Conservation (phyloP, 2,888 invertebrate genomes). For the Patella ulyssiponensis region DNA sequence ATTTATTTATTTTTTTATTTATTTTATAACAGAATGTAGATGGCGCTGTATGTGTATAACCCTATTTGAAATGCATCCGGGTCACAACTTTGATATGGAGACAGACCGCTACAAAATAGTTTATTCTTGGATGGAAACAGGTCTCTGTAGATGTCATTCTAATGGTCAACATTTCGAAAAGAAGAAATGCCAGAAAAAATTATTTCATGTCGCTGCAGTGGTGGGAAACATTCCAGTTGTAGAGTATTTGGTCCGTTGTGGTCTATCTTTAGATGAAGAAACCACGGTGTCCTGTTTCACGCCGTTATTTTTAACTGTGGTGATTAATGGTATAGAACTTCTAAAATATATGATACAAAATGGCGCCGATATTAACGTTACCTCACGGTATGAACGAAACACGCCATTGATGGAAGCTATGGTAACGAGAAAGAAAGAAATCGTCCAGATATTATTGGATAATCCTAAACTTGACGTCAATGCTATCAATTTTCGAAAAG, state of each 20-base stretch:
- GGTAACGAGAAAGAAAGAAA: constrained; percentile 39
- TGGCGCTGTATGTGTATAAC: constrained; percentile 40
- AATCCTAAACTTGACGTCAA: constrained; percentile 43
- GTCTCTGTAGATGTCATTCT: constrained; percentile 33
- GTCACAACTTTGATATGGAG: constrained; percentile 30
- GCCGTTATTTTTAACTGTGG: constrained; percentile 48
- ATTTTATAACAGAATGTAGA: constrained; percentile 31
- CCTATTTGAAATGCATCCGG: constrained; percentile 44
- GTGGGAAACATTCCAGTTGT: constrained; percentile 35
- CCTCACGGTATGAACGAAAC: constrained; percentile 31
- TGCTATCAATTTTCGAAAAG: constrained; percentile 36
- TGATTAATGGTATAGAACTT: constrained; percentile 35
- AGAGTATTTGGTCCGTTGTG: constrained; percentile 28
- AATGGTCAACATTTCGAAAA: constrained; percentile 8
- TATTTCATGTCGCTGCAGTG: constrained; percentile 44
- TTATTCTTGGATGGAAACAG: constrained; percentile 20
- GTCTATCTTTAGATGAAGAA: constrained; percentile 39
- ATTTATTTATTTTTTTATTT: neutral
- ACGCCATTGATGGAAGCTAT: constrained; percentile 49
- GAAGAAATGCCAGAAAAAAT: constrained; percentile 26
- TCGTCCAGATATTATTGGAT: constrained; percentile 42
- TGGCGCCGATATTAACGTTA: constrained; percentile 25
- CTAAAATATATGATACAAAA: constrained; percentile 35
- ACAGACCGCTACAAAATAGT: constrained; percentile 26
- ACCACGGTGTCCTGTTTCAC: constrained; percentile 39